Evolutionary conservation across 1,140 invertebrate genomes (phyloP).

Genomic region (Orchesella cincta): DNA sequence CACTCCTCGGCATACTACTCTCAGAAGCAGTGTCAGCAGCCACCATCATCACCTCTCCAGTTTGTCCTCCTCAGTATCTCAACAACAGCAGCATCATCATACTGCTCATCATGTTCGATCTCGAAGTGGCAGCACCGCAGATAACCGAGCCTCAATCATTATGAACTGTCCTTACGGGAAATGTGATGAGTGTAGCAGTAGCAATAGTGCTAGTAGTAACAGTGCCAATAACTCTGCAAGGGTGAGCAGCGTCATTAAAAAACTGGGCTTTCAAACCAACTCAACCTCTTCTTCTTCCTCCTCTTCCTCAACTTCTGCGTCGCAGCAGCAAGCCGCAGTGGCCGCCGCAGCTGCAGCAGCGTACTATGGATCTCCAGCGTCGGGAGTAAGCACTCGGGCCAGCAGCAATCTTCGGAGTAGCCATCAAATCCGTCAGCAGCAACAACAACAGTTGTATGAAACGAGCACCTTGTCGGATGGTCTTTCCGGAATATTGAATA

Average conservation of each 20-base stretch:
- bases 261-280: conserved; percentile 8
- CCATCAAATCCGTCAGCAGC: conserved; percentile 2
- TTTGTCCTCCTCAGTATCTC: conserved; percentile 32
- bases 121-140: conserved; percentile 29
- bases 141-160: conserved; percentile 26
- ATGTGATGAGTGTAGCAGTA: conserved; percentile 44
- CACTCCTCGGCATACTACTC: conserved; percentile 23
- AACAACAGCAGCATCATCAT: background rate
- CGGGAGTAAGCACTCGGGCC: conserved; percentile 7
- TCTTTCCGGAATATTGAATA: conserved; percentile 7
- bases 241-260: conserved; percentile 19
- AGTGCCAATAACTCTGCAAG: conserved; percentile 13
- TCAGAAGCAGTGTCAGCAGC: conserved; percentile 24
- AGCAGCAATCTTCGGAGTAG: conserved; percentile 17
- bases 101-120: conserved; percentile 32
- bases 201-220: conserved; percentile 20
- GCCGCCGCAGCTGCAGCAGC: background rate
- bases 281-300: conserved; percentile 10
- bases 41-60: conserved; percentile 19
- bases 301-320: background rate
- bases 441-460: conserved; percentile 4
- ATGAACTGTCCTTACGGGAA: conserved; percentile 43
- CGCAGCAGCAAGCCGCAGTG: background rate
- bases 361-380: conserved; percentile 25
- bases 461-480: background rate